These are phyloP conservation scores for Apomyelois bistriatella DNA, from an alignment of 2,888 invertebrate genomes.

Conservation along the genomic window DNA sequence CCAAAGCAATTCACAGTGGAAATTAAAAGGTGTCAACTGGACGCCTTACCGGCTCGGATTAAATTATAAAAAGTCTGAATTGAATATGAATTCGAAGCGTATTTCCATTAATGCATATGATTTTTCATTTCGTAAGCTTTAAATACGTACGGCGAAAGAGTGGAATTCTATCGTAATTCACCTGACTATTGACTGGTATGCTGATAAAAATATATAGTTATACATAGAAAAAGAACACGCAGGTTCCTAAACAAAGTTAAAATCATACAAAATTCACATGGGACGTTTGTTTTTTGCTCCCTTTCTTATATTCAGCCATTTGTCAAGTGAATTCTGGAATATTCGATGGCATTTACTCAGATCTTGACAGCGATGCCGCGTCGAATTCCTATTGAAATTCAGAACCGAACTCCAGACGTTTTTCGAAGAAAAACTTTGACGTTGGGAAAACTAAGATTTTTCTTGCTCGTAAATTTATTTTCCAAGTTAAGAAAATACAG, in stretches of 20 bases:
- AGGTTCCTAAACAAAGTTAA: background rate
- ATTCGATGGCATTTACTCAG: background rate
- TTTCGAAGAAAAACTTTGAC: conserved; percentile 6
- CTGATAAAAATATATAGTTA: no score
- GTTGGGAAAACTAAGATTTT: conserved; percentile 2
- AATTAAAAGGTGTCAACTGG: conserved; percentile 16
- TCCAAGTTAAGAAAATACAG: background rate
- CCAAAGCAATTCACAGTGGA: conserved; percentile 22
- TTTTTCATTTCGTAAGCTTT: no score
- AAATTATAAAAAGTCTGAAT: background rate
- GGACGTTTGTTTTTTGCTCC: background rate
- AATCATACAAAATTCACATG: no score
- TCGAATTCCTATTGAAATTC: conserved; percentile 5
- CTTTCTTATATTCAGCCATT: background rate
- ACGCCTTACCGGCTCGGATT: background rate
- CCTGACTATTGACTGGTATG: no score
- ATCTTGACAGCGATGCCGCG: background rate
- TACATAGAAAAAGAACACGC: background rate
- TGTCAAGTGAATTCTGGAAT: background rate
- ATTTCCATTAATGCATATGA: background rate
- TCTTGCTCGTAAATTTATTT: conserved; percentile 3
- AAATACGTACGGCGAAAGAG: no score
- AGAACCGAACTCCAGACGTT: background rate
- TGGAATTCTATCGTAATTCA: no score
- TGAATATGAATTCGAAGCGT: background rate